Percentiles rank a stretch among this genome's conserved stretches.
Evolutionary conservation across 2,113 vertebrate species (phyloP).

Genomic region (Formicarius rufipectus): DNA sequence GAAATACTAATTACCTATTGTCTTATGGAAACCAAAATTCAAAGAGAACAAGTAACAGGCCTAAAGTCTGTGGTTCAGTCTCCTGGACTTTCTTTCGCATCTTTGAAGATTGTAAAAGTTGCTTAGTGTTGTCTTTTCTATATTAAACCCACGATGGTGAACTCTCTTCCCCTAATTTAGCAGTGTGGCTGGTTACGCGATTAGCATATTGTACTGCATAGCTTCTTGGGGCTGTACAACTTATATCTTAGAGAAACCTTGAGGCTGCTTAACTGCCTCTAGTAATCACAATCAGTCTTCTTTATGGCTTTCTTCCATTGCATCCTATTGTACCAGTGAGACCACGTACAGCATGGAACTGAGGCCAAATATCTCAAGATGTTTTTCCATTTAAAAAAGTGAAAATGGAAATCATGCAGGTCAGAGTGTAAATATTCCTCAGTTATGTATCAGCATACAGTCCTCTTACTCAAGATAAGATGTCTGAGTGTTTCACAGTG

Average conservation of each 20-base stretch:
- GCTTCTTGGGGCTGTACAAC: neutral
- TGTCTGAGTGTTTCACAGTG: neutral
- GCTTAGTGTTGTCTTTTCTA: neutral
- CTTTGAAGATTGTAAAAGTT: neutral
- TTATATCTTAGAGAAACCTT: neutral
- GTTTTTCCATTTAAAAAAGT: neutral
- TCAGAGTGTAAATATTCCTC: neutral
- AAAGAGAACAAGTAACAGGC: neutral
- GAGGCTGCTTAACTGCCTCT: neutral
- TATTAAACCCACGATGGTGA: neutral
- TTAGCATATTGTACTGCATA: neutral
- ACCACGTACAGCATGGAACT: neutral
- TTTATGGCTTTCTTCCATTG: neutral
- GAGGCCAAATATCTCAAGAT: neutral
- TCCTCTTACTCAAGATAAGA: neutral
- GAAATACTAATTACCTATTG: neutral
- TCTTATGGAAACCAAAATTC: neutral
- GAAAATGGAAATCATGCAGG: neutral
- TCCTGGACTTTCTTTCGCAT: neutral
- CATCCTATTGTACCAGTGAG: neutral
- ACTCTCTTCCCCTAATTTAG: neutral
- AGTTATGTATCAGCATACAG: neutral
- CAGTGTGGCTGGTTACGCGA: neutral
- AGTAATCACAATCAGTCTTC: neutral
- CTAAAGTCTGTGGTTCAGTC: neutral